Base-by-base conservation (phyloP, 2,888 invertebrate genomes). In the Platycnemis pennipes region DNA sequence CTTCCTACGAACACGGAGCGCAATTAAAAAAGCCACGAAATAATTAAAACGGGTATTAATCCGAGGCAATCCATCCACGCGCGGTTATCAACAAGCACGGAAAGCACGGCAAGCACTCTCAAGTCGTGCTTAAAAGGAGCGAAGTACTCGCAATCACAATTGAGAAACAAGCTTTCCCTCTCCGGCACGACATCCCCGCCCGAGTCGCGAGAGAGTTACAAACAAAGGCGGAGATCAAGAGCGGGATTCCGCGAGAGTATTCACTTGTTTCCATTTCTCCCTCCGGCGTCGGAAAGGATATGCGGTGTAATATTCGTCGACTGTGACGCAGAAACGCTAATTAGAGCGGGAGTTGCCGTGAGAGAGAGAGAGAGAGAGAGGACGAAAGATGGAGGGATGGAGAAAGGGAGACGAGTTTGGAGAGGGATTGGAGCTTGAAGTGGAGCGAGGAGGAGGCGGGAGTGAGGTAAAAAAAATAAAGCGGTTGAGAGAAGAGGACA, bases 261-360 rank as follows among this genome's bases (percentile, higher is more conserved):
- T 77, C 77, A 77, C 77, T 77, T 77, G 77, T n/a, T 37, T 77
- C 37, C 11, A 31, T 37, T 26, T 26, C 19, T 63, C 63, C 63
- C 63, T 63, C 1, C 37, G 77, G 77, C 77, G 37, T 77, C 77
- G 16, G 77, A 37, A 77, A 77, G 77, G 77, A 77, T 77, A 77
- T 77, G 77, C 77, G 13, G 77, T 37, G 77, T 37, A 77, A 77
- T 77, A 77, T 77, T 77, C 77, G 77, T 77, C 77, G 77, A 77
- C 77, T 77, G 77, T 77, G 77, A 77, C 77, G 77, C 37, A 77
- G 77, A 77, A 37, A 37, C 77, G 77, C 77, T 77, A 77, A 77
- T 77, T 77, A 77, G 77, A 77, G 77, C 77, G 37, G 37, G 37
- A 37, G 77, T 37, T 77, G 77, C 77, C 77, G 77, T 13, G 77